A percentile compares a stretch with the other conserved stretches of the same genome.
phyloP scores from a whole-genome alignment of 1,140 invertebrate species.

The Eulimnadia texana region DNA sequence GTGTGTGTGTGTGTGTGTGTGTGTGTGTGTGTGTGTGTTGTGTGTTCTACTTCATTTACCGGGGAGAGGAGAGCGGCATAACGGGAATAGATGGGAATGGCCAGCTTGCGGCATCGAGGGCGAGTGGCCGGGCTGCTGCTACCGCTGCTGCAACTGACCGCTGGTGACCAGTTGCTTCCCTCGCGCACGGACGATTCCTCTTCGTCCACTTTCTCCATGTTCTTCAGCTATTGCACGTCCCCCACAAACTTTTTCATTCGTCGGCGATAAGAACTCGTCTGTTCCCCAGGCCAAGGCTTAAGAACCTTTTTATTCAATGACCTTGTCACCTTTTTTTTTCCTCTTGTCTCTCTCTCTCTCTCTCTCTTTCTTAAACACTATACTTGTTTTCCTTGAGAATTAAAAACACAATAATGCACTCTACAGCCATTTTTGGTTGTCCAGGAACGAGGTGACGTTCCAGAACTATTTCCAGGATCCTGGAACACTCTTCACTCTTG shows the following conservation, averaged over 20 bases:
- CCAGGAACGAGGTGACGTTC: too few species aligned
- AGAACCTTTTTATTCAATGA: conserved; percentile 7
- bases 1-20: too few species aligned
- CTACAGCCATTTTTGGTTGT: too few species aligned
- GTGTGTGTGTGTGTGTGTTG: too few species aligned
- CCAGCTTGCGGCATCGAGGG: neutral
- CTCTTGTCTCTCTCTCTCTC: neutral
- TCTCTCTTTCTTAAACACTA: neutral
- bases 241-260: too few species aligned
- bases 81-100: conserved; percentile 9
- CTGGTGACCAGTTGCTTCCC: neutral
- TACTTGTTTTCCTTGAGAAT: too few species aligned
- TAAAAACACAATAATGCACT: too few species aligned
- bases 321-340: neutral
- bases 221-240: too few species aligned
- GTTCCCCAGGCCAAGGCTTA: neutral
- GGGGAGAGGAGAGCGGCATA: conserved; percentile 6
- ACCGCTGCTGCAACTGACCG: neutral
- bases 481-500: too few species aligned
- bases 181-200: neutral
- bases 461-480: too few species aligned
- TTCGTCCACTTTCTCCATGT: neutral
- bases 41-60: too few species aligned
- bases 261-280: neutral
- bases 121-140: neutral